phyloP scores from a whole-genome alignment of 37 sponge, comb jelly and placozoan genomes.

The Cladorhizidae sp. region DNA sequence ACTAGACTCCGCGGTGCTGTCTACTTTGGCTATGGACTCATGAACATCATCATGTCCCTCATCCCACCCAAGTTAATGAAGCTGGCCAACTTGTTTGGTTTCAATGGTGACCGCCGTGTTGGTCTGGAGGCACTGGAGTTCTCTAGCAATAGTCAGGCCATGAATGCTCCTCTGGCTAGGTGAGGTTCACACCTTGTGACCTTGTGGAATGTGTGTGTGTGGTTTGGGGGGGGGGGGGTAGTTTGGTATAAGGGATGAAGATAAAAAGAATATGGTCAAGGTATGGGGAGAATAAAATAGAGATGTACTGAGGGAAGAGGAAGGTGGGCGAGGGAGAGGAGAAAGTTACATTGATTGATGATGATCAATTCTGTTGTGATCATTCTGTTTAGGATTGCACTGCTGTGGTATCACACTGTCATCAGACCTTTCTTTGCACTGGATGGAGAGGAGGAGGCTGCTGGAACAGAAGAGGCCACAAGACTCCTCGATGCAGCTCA shows the following conservation, averaged over 20 bases:
- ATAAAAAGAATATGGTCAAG: neutral
- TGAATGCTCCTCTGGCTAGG: conserved; percentile 91
- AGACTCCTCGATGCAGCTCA: conserved; percentile 53
- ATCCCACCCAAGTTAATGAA: conserved; percentile 94
- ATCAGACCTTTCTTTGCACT: conserved; percentile 85
- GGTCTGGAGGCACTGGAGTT: conserved; percentile 86
- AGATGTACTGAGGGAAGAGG: neutral
- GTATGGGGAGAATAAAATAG: neutral
- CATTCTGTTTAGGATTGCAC: conserved; percentile 49
- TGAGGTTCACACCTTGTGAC: neutral
- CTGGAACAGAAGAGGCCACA: conserved; percentile 64
- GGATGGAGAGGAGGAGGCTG: conserved; percentile 83
- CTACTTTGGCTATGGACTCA: conserved; percentile 89
- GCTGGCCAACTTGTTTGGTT: conserved; percentile 94
- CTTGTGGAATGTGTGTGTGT: neutral
- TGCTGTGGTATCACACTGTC: conserved; percentile 91
- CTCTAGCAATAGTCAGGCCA: conserved; percentile 75
- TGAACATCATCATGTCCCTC: conserved; percentile 91
- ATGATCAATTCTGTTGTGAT: neutral
- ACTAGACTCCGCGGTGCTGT: conserved; percentile 65
- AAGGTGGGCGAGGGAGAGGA: conserved; percentile 13
- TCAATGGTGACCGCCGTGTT: conserved; percentile 79
- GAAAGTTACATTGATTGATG: neutral
- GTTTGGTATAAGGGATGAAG: neutral
- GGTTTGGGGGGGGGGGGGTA: neutral